Evolutionary conservation across 2,888 invertebrate genomes (phyloP).

Genomic region (Acleris cristana): DNA sequence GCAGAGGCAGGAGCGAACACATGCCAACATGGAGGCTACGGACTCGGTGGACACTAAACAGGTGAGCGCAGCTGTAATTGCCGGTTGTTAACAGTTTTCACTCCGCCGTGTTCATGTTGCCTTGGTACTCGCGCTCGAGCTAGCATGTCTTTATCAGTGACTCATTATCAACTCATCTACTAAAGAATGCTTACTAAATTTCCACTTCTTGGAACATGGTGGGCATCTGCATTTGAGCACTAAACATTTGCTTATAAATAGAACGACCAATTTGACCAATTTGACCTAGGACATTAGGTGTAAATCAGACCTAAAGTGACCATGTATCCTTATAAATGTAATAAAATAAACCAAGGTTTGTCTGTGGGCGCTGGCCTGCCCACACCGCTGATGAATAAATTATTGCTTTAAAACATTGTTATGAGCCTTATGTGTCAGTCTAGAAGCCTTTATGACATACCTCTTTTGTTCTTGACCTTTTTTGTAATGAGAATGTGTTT

Average conservation of each 20-base stretch:
- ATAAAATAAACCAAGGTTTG: conserved; percentile 70
- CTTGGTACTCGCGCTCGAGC: conserved; percentile 48
- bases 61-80: conserved; percentile 80
- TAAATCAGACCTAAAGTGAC: conserved; percentile 44
- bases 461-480: conserved; percentile 55
- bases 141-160: conserved; percentile 29
- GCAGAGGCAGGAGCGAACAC: conserved; percentile 79
- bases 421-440: conserved; percentile 69
- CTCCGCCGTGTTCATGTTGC: conserved; percentile 55
- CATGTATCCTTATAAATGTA: conserved; percentile 57
- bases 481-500: conserved; percentile 42
- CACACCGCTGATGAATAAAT: conserved; percentile 78
- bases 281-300: conserved; percentile 25
- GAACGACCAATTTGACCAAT: conserved; percentile 14
- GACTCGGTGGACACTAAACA: conserved; percentile 86
- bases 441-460: conserved; percentile 52
- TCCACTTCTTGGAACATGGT: conserved; percentile 17
- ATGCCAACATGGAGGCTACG: conserved; percentile 85
- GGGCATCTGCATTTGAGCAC: neutral
- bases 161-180: conserved; percentile 26
- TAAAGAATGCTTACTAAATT: conserved; percentile 21
- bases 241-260: conserved; percentile 1
- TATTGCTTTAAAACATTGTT: conserved; percentile 77
- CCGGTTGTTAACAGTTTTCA: conserved; percentile 72
- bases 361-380: conserved; percentile 74